Base-by-base conservation (phyloP, 1,140 invertebrate species). In the Leptonema lineaticorne region DNA sequence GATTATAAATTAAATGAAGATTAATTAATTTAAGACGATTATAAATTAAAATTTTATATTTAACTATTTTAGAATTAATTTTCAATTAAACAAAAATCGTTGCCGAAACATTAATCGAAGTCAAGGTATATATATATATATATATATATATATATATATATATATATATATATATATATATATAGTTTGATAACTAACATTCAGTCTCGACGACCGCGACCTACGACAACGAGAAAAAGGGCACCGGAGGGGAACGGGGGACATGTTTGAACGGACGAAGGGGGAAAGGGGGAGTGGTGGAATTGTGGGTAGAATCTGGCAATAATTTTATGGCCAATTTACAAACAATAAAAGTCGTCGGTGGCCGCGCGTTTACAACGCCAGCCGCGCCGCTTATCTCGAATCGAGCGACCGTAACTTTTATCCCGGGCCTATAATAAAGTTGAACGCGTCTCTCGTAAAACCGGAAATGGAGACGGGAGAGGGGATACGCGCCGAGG, bases 311-410 rank as follows among this genome's bases (percentile, higher is more conserved):
- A 60, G 41, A 59, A 68, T 59, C 66, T 60, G 63, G 66, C 65
- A 68, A 71, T 82, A 81, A 82, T 81, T 83, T 83, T 81, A 83
- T 80, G 79, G 80, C 79, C 80, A 83, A 83, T 82, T 83, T 82
- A 81, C 80, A 81, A 83, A 82, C 81, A 83, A 82, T 83, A 83
- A 83, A 83, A 83, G 77, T 78, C 76, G 74, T 75, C 79, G 20
- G 50, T 53, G 75, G 77, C 77, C 64, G 78, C 78, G 77, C 81
- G 78, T 81, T n/a, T 79, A 78, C 77, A 78, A 78, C n/a, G n/a
- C n/a, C n/a, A n/a, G 77, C 76, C 75, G 75, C 76, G 78, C 79
- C 78, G 37, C 69, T 70, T 70, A 70, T 70, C 69, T 67, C 57
- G 75, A 74, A 70, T 74, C 74, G 75, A 76, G 77, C 76, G 75